These are phyloP conservation scores for Maylandia zebra DNA, from an alignment of 2,113 vertebrate genomes.

Conservation along the genomic window DNA sequence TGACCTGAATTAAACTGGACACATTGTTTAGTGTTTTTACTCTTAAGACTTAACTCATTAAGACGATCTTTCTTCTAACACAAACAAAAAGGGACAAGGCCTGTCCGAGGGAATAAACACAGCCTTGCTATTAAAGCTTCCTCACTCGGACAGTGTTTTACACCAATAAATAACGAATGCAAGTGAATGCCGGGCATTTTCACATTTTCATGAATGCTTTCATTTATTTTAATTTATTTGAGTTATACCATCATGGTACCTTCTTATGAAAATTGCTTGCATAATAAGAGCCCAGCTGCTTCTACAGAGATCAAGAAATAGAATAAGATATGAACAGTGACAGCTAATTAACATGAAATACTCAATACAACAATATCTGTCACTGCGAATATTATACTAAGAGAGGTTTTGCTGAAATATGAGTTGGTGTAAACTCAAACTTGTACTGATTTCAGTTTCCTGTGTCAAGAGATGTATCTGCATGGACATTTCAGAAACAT, in stretches of 20 bases:
- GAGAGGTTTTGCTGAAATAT: neutral
- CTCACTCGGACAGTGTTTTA: slow-evolving; percentile 43
- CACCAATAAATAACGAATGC: slow-evolving; percentile 44
- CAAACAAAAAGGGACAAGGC: slow-evolving; percentile 48
- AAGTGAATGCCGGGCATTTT: slow-evolving; percentile 1
- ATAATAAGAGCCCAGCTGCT: neutral
- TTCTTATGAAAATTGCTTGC: neutral
- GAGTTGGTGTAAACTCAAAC: neutral
- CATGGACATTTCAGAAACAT: neutral
- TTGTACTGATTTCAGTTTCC: neutral
- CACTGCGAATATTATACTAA: neutral
- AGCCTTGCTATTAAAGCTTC: slow-evolving; percentile 43
- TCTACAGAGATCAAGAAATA: neutral
- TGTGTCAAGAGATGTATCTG: neutral
- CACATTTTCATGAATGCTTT: neutral
- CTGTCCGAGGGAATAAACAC: slow-evolving; percentile 52
- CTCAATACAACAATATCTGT: neutral
- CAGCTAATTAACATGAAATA: neutral
- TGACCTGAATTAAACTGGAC: neutral
- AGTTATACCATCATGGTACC: neutral
- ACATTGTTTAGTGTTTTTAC: neutral
- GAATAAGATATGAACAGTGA: neutral
- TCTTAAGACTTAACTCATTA: slow-evolving; percentile 44
- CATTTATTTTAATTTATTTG: neutral
- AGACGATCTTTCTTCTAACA: slow-evolving; percentile 38